A percentile compares a stretch with the other conserved stretches of the same genome.
These are phyloP conservation scores for Pristionchus exspectatus DNA, from an alignment of 2,888 invertebrate species.

Conservation along the genomic window DNA sequence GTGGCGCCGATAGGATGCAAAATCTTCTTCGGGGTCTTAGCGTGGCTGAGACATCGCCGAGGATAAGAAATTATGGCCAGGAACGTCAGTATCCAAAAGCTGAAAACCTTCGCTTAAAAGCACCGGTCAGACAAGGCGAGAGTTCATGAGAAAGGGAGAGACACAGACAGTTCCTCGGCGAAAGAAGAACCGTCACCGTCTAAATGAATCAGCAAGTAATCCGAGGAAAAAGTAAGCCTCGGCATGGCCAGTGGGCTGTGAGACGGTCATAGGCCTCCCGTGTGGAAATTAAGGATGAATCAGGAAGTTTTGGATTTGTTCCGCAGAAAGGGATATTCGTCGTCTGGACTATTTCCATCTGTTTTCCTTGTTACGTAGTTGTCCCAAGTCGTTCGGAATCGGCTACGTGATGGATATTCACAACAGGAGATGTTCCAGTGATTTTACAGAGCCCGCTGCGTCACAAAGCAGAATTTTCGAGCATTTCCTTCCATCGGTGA, in stretches of 20 bases:
- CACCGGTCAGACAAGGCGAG: too few relatives aligned
- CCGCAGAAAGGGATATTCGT: not conserved
- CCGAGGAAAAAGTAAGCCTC: not conserved
- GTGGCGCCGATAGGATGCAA: not conserved
- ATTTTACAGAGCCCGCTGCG: not conserved
- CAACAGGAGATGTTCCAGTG: too few relatives aligned
- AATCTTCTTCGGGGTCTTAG: not conserved
- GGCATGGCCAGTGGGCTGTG: not conserved
- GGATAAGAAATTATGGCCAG: not conserved
- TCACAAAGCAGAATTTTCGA: not conserved
- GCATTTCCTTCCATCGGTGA: not conserved
- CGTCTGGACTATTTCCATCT: not conserved
- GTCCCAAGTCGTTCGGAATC: not conserved
- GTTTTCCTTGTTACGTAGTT: too few relatives aligned
- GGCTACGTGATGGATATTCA: too few relatives aligned
- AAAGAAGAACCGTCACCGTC: not conserved
- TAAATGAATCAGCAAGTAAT: not conserved
- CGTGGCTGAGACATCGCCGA: not conserved
- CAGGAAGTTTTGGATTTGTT: not conserved
- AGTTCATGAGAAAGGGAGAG: too few relatives aligned
- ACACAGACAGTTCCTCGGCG: not conserved
- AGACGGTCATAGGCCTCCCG: not conserved
- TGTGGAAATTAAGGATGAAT: not conserved
- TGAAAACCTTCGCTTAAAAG: not conserved
- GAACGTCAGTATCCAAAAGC: not conserved